phyloP scores from a whole-genome alignment of 2,888 invertebrate species.

The Machimus rusticus region DNA sequence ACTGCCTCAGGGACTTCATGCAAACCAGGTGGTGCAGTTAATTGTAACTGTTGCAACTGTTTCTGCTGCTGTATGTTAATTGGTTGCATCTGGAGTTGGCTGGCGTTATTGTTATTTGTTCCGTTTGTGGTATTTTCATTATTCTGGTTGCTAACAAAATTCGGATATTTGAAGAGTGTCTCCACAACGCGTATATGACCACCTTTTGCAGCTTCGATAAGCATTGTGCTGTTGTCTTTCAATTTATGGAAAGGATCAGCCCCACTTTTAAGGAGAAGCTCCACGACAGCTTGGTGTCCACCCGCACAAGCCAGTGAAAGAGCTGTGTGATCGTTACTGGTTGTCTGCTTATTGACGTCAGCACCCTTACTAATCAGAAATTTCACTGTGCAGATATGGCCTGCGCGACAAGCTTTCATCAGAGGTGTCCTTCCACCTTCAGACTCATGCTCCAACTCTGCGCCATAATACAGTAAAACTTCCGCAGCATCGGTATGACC shows the following conservation, averaged over 20 bases:
- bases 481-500: slow-evolving; percentile 98
- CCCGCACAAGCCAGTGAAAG: slow-evolving; percentile 96
- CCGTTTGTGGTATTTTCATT: slow-evolving; percentile 59
- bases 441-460: slow-evolving; percentile 93
- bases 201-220: slow-evolving; percentile 98
- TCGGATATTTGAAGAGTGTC: slow-evolving; percentile 92
- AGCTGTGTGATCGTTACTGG: slow-evolving; percentile 96
- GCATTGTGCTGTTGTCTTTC: slow-evolving; percentile 98
- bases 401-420: slow-evolving; percentile 98
- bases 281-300: slow-evolving; percentile 93
- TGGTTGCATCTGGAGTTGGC: slow-evolving; percentile 56
- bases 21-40: slow-evolving; percentile 64
- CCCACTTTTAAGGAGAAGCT: slow-evolving; percentile 87
- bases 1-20: slow-evolving; percentile 70
- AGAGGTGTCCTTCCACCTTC: slow-evolving; percentile 97
- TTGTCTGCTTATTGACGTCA: slow-evolving; percentile 86
- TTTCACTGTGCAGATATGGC: slow-evolving; percentile 95
- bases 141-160: slow-evolving; percentile 75
- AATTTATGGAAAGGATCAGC: slow-evolving; percentile 97
- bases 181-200: slow-evolving; percentile 97
- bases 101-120: slow-evolving; percentile 50
- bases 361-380: slow-evolving; percentile 90
- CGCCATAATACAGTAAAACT: slow-evolving; percentile 87
- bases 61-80: slow-evolving; percentile 60
- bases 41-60: slow-evolving; percentile 62